Conservation (phyloP, 2,888 invertebrate genomes). For the Nemapogon koenigi region DNA sequence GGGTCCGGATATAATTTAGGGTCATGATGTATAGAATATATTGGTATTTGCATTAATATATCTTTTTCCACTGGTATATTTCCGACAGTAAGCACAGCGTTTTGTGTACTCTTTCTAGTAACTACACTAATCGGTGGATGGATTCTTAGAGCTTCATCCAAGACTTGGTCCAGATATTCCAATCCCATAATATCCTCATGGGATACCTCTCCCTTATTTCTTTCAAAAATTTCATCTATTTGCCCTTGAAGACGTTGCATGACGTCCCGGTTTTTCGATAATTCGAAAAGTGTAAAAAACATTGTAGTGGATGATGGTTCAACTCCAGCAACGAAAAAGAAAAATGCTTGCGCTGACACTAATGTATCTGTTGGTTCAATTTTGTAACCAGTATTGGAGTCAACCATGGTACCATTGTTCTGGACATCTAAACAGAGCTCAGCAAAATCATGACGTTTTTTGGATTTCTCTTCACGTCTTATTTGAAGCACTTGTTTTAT, state of each 20-base stretch:
- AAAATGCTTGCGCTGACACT: conserved; percentile 46
- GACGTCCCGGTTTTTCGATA: conserved; percentile 35
- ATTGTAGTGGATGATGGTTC: conserved; percentile 45
- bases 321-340: conserved; percentile 50
- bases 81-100: conserved; percentile 28
- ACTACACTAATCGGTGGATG: conserved; percentile 34
- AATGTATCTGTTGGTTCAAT: conserved; percentile 33
- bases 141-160: conserved; percentile 35
- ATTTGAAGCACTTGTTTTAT: conserved; percentile 29
- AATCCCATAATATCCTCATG: conserved; percentile 33
- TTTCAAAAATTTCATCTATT: conserved; percentile 32
- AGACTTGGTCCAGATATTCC: conserved; percentile 40
- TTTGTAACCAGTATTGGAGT: conserved; percentile 27
- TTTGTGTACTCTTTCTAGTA: conserved; percentile 29
- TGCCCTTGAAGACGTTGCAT: conserved; percentile 36
- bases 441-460: conserved; percentile 34
- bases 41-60: conserved; percentile 23
- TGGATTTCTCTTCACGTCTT: conserved; percentile 21
- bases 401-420: conserved; percentile 29
- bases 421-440: conserved; percentile 37
- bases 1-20: conserved; percentile 38
- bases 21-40: conserved; percentile 37
- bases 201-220: conserved; percentile 25
- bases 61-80: conserved; percentile 28
- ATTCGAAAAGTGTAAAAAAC: conserved; percentile 35